Evolutionary conservation across 2,888 invertebrate genomes (phyloP).

Genomic region (Melinaea menophilus): DNA sequence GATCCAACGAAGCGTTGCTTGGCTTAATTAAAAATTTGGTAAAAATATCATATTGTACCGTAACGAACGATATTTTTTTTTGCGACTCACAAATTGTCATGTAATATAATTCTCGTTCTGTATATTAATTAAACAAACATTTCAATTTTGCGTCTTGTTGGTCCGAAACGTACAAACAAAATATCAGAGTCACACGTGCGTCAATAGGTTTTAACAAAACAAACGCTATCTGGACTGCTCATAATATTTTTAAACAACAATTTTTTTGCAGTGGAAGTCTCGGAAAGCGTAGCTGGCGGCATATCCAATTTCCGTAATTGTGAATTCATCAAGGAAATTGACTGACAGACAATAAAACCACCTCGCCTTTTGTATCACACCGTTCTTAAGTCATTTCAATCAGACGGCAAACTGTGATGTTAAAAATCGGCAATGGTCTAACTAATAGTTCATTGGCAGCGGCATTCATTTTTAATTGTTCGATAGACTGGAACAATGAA

Average conservation of each 20-base stretch:
- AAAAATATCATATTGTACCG: constrained; percentile 40
- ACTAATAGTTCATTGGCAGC: constrained; percentile 33
- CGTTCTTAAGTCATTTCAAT: constrained; percentile 20
- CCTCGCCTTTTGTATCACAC: constrained; percentile 34
- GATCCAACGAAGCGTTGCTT: constrained; percentile 47
- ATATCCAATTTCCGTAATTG: constrained; percentile 71
- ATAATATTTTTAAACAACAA: too few relatives aligned
- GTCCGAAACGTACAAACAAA: constrained; percentile 24
- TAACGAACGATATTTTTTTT: constrained; percentile 20
- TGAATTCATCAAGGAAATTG: constrained; percentile 74
- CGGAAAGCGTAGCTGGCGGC: constrained; percentile 36
- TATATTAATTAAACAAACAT: constrained; percentile 3
- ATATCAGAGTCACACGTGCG: neutral
- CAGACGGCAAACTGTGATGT: constrained; percentile 14
- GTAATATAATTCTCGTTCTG: constrained; percentile 14
- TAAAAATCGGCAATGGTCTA: constrained; percentile 19
- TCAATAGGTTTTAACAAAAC: neutral
- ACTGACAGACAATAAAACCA: constrained; percentile 61
- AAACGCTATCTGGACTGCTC: too few relatives aligned
- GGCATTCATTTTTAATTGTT: constrained; percentile 43
- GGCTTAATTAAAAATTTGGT: constrained; percentile 53
- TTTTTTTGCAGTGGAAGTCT: constrained; percentile 20
- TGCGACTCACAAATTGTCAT: constrained; percentile 34
- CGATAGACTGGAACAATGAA: constrained; percentile 43
- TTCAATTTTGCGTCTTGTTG: neutral